These are phyloP conservation scores for Glyphotaelius pellucidus DNA, from an alignment of 2,888 invertebrate species.

Conservation along the genomic window DNA sequence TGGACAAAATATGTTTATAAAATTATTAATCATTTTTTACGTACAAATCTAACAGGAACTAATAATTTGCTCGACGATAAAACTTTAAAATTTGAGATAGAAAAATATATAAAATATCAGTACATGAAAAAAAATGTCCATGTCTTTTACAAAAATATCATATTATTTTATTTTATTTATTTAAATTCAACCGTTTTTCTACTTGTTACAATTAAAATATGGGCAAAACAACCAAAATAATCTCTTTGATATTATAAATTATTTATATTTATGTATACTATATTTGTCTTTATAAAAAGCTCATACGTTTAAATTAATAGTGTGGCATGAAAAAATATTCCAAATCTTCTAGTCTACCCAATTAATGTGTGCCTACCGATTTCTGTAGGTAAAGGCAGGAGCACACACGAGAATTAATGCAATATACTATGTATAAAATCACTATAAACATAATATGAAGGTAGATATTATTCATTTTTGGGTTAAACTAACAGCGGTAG, in stretches of 20 bases:
- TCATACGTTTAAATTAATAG: constrained; percentile 34
- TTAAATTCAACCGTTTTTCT: constrained; percentile 31
- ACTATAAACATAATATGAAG: background rate
- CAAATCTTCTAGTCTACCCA: constrained; percentile 38
- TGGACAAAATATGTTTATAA: constrained; percentile 26
- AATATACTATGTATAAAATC: constrained; percentile 30
- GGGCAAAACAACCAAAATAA: constrained; percentile 38
- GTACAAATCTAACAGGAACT: background rate
- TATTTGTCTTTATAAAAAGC: constrained; percentile 55
- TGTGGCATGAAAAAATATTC: constrained; percentile 44
- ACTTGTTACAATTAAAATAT: constrained; percentile 23
- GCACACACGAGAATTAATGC: constrained; percentile 6
- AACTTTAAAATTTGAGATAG: background rate
- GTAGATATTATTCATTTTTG: background rate
- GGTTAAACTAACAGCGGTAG: constrained; percentile 1
- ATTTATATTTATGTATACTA: background rate
- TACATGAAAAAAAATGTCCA: background rate
- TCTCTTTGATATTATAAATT: constrained; percentile 7
- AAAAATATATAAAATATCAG: constrained; percentile 18
- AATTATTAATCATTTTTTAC: background rate
- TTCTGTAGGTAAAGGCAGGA: background rate
- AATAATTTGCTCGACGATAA: constrained; percentile 8
- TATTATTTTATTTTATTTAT: constrained; percentile 8
- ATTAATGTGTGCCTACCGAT: constrained; percentile 8
- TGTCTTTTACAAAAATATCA: constrained; percentile 54